Base-by-base conservation (phyloP, 2,797 vertebrate genomes). In the Typhlichthys eigenmanni region DNA sequence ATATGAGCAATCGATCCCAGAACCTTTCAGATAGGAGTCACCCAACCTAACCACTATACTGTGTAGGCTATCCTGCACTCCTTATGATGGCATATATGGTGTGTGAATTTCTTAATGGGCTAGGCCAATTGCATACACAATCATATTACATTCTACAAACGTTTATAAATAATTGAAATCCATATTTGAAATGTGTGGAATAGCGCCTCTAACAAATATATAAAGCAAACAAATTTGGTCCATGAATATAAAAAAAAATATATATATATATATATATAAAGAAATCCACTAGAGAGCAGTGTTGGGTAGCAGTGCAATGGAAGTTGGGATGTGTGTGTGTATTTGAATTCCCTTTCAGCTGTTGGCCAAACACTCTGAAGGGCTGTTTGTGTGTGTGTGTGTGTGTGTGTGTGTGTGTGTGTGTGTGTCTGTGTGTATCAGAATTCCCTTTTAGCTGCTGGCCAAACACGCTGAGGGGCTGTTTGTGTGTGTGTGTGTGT, bases 361-460 rank as follows among this genome's bases (percentile, higher is more conserved):
- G 19, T 2, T 19, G 19, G 19, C 19, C 19, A 19, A 19, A 19
- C 0, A 29, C 8, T 16, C 47, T 60, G 49, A 46, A 58, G 46
- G 13, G 19, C 0, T 55, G 54, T 51, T 10, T 66, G 61, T 55
- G 67, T 59, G 34, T 7, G 13, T 14, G n/a, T 34, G 24, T 14
- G 24, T 29, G 19, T 8, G 46, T 59, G 19, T 32, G 11, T 53
- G 47, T 14, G 6, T 14, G 14, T 10, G 19, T 46, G 34, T 52
- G 60, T 43, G 32, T 52, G 60, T 53, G 60, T 45, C n/a, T n/a
- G n/a, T n/a, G n/a, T n/a, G n/a, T n/a, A n/a, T n/a, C n/a, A n/a
- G n/a, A n/a, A n/a, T n/a, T n/a, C n/a, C n/a, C n/a, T 71, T 74
- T 69, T 72, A 85, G 83, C 89, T 88, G 84, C 81, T 90, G 84